Evolutionary conservation across 1,140 invertebrate genomes (phyloP).

Genomic region (Dryas iulia): DNA sequence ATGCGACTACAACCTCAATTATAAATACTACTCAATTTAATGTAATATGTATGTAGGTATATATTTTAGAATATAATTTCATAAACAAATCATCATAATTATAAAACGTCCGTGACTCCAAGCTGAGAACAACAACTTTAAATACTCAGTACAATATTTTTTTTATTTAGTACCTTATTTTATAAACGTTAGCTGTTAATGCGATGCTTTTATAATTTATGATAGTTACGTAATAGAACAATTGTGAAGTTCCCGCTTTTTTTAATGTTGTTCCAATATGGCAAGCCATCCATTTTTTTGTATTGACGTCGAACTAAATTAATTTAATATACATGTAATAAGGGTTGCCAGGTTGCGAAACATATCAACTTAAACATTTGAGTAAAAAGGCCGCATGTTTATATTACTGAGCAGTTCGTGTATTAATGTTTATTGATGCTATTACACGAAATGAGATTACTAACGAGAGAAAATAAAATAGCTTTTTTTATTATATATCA

Average conservation of each 20-base stretch:
- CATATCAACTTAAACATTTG: too few relatives aligned
- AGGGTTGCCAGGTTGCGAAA: too few relatives aligned
- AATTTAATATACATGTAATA: too few relatives aligned
- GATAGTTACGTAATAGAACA: conserved; percentile 32
- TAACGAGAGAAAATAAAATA: too few relatives aligned
- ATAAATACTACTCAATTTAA: not conserved
- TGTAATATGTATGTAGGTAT: conserved; percentile 11
- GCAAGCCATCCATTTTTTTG: conserved; percentile 14
- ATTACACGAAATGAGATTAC: too few relatives aligned
- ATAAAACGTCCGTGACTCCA: not conserved
- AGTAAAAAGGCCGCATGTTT: too few relatives aligned
- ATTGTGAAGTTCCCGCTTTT: conserved; percentile 16
- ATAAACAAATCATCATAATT: not conserved
- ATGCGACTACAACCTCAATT: not conserved
- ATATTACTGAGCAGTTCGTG: too few relatives aligned
- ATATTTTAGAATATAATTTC: not conserved
- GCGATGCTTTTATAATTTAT: conserved; percentile 32
- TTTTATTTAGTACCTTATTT: conserved; percentile 33
- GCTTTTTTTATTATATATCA: too few relatives aligned
- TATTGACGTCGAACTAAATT: not conserved
- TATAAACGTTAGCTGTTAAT: conserved; percentile 35
- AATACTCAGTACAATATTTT: conserved; percentile 32
- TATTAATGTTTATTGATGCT: too few relatives aligned
- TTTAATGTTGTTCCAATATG: conserved; percentile 8
- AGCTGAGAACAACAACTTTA: conserved; percentile 6